Conservation (phyloP, 2,888 invertebrate genomes). For the Psylliodes chrysocephalus region DNA sequence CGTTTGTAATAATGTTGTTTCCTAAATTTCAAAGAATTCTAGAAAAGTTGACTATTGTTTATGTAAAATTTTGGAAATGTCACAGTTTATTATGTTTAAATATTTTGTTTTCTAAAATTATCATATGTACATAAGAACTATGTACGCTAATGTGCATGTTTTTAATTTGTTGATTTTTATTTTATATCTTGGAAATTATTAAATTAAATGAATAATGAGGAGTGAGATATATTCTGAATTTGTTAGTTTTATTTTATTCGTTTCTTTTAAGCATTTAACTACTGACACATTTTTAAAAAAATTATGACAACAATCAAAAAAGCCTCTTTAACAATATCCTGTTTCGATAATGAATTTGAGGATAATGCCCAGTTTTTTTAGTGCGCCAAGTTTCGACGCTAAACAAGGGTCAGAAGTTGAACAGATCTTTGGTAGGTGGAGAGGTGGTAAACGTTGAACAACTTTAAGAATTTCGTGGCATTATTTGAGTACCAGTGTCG, state of each 20-base stretch:
- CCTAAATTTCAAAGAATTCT: conserved; percentile 26
- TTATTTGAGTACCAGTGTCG: too few species aligned
- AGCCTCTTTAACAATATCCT: too few species aligned
- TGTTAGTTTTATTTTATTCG: conserved; percentile 4
- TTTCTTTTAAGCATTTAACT: too few species aligned
- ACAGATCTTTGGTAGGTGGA: too few species aligned
- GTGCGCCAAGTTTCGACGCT: too few species aligned
- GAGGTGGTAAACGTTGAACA: too few species aligned
- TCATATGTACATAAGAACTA: conserved; percentile 35
- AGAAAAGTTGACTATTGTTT: conserved; percentile 37
- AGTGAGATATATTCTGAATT: conserved; percentile 30
- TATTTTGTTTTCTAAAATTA: conserved; percentile 35
- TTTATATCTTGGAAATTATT: conserved; percentile 40
- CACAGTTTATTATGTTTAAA: conserved; percentile 33
- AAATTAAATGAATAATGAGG: conserved; percentile 36
- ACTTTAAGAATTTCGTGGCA: too few species aligned
- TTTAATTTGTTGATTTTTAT: conserved; percentile 41
- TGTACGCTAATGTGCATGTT: conserved; percentile 38
- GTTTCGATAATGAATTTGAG: too few species aligned
- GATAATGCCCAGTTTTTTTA: too few species aligned
- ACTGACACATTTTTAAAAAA: too few species aligned
- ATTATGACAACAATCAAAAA: too few species aligned
- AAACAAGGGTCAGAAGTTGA: too few species aligned
- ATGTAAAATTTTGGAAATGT: conserved; percentile 34
- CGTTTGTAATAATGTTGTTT: conserved; percentile 38